Base-by-base conservation (phyloP, 1,140 invertebrate genomes). In the Zaprionus ghesquierei region DNA sequence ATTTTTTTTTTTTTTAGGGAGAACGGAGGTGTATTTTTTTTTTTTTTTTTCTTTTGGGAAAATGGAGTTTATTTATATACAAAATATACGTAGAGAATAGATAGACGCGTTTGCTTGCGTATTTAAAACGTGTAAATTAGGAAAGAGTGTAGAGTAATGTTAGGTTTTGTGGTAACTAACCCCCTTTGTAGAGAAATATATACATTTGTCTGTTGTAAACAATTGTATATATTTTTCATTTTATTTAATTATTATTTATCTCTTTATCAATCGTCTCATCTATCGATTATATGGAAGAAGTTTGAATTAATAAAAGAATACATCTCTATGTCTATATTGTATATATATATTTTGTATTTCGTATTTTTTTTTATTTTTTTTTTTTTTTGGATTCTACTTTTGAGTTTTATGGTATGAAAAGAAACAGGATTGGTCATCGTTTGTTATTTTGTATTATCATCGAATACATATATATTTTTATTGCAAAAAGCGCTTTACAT, bases 401-500 rank as follows among this genome's bases (percentile, higher is more conserved):
- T 55, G 64, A 69, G 49, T 54, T 54, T 41, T 63, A 51, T 75
- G 62, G 70, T 75, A 76, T 53, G 65, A 76, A 86, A 86, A 86
- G 64, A 86, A 86, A 86, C 65, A 90, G 77, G 62, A 66, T 81
- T 79, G 76, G 68, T 85, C 64, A 66, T 63, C 75, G 75, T 60
- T 61, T 51, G 20, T 51, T 64, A 61, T 69, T 86, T 81, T 68
- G 71, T 77, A 76, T 84, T 73, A 70, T 68, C 15, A 49, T 25
- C 31, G 18, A 66, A 66, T 62, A 72, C 71, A 86, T 86, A 76
- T 79, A 82, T 73, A 58, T 87, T 92, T 72, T 92, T 92, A 91
- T 92, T 92, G 90, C 90, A 92, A 92, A 92, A 92, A 91, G 90
- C 90, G 90, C 90, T 92, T 92, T 90, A 92, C 86, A 92, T 77